Percentiles rank a stretch among this genome's conserved stretches.
Evolutionary conservation across 2,797 vertebrate species (phyloP).

Genomic region (Pygocentrus nattereri): DNA sequence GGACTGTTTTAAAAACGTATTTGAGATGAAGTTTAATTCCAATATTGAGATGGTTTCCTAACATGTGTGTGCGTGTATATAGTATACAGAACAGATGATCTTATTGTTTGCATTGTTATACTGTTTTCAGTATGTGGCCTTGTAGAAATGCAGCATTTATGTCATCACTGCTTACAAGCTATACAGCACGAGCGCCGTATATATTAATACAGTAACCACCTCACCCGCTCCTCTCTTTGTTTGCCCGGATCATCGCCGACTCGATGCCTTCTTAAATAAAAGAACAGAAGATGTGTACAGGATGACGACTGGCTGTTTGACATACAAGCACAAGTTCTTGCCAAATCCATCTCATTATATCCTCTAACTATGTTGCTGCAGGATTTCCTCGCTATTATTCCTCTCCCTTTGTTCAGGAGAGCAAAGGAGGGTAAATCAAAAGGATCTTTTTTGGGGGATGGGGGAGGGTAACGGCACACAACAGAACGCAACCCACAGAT

Average conservation of each 20-base stretch:
- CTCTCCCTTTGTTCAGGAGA: slow-evolving; percentile 14
- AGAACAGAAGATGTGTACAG: slow-evolving; percentile 23
- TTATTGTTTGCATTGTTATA: no score
- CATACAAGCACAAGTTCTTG: not conserved
- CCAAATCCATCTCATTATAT: slow-evolving; percentile 34
- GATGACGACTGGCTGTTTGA: not conserved
- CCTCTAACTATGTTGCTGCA: not conserved
- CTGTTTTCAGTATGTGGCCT: no score
- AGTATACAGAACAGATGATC: no score
- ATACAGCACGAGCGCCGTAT: not conserved
- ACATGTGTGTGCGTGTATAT: no score
- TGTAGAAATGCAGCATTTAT: no score
- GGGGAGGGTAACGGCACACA: not conserved
- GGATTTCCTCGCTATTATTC: slow-evolving; percentile 8
- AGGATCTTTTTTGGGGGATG: not conserved
- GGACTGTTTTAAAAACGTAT: no score
- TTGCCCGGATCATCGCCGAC: not conserved
- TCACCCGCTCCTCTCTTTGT: no score
- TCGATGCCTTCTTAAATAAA: slow-evolving; percentile 47
- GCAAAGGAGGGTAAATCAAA: not conserved
- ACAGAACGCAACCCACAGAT: not conserved
- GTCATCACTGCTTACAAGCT: no score
- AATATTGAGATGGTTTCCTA: no score
- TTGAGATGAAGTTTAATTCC: no score
- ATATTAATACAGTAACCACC: no score